Evolutionary conservation across 2,888 invertebrate species (phyloP), one percentile per base, ranked within the genome.

Genomic region (Drosophila robusta): DNA sequence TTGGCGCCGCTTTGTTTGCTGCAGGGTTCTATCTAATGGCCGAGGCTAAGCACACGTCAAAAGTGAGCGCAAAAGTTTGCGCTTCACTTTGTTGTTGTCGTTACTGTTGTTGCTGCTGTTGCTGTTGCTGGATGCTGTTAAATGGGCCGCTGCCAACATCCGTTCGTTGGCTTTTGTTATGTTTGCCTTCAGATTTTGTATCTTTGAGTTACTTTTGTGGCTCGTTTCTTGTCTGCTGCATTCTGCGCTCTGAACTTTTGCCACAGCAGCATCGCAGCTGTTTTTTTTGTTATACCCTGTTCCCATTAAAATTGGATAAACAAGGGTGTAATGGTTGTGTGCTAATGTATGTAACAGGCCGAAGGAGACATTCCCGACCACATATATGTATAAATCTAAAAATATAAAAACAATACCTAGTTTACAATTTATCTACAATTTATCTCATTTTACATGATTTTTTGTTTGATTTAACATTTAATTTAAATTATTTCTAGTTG

Each of bases 51-150:
- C 84, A 75, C 78, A 85, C 85, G 86, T 85, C 82, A 82, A 82
- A 85, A 85, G 86, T 85, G 83, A 85, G 82, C 86, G 80, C 68
- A 70, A 85, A 82, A 85, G 41, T 82, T 85, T 70, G 71, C 74
- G 77, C 75, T 74, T 78, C 61, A 78, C 50, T 64, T 75, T 78
- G 75, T 65, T 62, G 58, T 52, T 50, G 34, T 16, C 50, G 18
- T 8, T 52, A 11, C 6, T 68, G 44, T 46, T 46, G 29, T n/a
- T 55, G 52, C 24, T 39, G 32, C 14, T 44, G 34, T 42, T 65
- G 26, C 18, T 58, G 41, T 61, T 66, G 41, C 42, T 67, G 56
- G 52, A 44, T 66, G 64, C 52, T 71, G 71, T 72, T 72, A 72
- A 71, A 71, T 71, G 71, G 66, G 51, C 60, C 72, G 72, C 66